Evolutionary conservation across 2,888 invertebrate genomes (phyloP).

Genomic region (Glaucopsyche alexis): DNA sequence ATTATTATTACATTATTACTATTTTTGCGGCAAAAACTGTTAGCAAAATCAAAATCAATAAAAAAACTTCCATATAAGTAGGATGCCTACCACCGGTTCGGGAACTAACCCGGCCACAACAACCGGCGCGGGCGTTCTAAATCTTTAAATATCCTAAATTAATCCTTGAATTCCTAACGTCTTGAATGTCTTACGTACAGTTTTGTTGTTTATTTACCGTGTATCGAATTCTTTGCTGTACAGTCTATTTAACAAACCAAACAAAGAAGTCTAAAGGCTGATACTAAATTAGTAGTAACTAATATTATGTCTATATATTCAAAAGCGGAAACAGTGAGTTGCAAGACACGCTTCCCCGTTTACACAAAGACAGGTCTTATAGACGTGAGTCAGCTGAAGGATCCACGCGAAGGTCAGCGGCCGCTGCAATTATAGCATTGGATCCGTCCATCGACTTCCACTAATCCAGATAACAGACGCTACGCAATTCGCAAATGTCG

Average conservation of each 20-base stretch:
- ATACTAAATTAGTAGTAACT: not conserved
- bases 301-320: not conserved
- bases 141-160: too few relatives aligned
- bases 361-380: conserved; percentile 22
- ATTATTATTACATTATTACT: too few relatives aligned
- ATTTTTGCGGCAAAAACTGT: too few relatives aligned
- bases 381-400: not conserved
- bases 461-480: conserved; percentile 3
- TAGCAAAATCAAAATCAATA: too few relatives aligned
- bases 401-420: conserved; percentile 15
- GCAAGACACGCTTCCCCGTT: not conserved
- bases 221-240: too few relatives aligned
- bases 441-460: not conserved
- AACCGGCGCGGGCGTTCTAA: too few relatives aligned
- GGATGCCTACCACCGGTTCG: too few relatives aligned
- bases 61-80: too few relatives aligned
- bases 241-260: not conserved
- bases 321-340: not conserved
- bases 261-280: not conserved
- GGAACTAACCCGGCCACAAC: too few relatives aligned
- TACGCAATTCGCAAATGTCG: not conserved
- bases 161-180: too few relatives aligned
- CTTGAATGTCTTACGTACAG: too few relatives aligned
- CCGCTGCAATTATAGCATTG: not conserved
- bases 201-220: too few relatives aligned